Percentiles rank a stretch among this genome's conserved stretches.
Evolutionary conservation across 2,113 vertebrate species (phyloP).

Genomic region (Bothrops jararaca): DNA sequence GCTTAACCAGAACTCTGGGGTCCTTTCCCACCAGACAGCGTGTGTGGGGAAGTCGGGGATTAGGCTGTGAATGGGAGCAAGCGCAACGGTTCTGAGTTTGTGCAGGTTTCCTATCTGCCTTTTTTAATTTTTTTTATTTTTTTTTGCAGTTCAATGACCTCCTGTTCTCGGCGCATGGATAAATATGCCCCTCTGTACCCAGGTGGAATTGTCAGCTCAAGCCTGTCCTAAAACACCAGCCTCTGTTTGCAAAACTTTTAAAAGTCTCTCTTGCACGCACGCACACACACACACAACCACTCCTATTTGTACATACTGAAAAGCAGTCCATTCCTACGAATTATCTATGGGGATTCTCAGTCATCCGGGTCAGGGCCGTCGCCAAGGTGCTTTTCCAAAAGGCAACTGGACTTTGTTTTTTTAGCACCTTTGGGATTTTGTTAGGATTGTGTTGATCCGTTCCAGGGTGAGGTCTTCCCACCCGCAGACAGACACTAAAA

Average conservation of each 20-base stretch:
- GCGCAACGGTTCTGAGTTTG: neutral
- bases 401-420: neutral
- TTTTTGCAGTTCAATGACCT: neutral
- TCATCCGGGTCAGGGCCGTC: neutral
- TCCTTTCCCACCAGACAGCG: neutral
- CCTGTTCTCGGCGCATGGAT: neutral
- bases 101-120: neutral
- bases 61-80: neutral
- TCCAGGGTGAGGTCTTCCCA: neutral
- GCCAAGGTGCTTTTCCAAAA: neutral
- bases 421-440: neutral
- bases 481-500: neutral
- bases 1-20: neutral
- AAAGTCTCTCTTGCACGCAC: too few species aligned
- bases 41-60: neutral
- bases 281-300: neutral
- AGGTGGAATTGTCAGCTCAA: neutral
- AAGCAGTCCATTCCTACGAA: neutral
- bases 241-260: neutral
- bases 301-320: neutral
- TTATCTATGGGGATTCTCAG: neutral
- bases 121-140: too few species aligned
- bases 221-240: too few species aligned
- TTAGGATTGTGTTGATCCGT: neutral
- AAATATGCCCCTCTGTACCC: neutral